Base-by-base conservation (phyloP, 1,140 invertebrate species). In the Pachypeltis micranthus region DNA sequence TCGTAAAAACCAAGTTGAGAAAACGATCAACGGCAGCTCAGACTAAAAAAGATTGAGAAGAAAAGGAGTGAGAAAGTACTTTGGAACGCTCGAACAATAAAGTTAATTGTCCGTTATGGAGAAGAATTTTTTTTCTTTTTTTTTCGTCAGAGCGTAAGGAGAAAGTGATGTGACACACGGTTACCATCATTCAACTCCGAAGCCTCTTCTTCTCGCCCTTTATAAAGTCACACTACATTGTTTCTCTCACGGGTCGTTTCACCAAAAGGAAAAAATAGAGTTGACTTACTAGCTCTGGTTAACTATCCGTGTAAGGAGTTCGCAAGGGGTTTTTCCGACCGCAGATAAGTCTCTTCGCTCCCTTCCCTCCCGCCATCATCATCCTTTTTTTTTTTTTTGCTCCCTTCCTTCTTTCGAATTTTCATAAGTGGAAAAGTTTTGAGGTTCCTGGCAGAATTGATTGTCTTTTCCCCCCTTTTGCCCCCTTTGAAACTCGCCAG, bases 161-260 rank as follows among this genome's bases (percentile, higher is more conserved):
- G 47, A 51, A 51, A 21, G 47, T 51, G 47, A 51, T 14, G 47
- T 51, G 47, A 51, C 47, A 51, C 47, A 51, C 23, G 47, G 47
- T 51, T 10, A 21, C 47, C 47, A 51, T 51, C 47, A 51, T 51
- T 51, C 47, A 51, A 51, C 47, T 51, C 47, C 47, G 21, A 51
- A 3, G n/a, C n/a, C n/a, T n/a, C n/a, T n/a, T n/a, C 10, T 14
- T 21, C 47, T 51, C 23, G 12, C 12, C 47, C 47, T 21, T 51
- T 51, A 51, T 51, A 51, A 51, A 51, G 47, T 51, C 47, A 51
- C 47, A 51, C 47, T 16, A 51, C 47, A 51, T 51, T 51, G 47
- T 51, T 51, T 51, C 47, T 21, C 47, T 51, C 47, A 51, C 47
- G 47, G 47, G 47, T 51, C 47, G 47, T 51, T 51, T 51, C 12